These are phyloP conservation scores for Corbicula japonica DNA, from an alignment of 2,888 invertebrate genomes.

Conservation along the genomic window DNA sequence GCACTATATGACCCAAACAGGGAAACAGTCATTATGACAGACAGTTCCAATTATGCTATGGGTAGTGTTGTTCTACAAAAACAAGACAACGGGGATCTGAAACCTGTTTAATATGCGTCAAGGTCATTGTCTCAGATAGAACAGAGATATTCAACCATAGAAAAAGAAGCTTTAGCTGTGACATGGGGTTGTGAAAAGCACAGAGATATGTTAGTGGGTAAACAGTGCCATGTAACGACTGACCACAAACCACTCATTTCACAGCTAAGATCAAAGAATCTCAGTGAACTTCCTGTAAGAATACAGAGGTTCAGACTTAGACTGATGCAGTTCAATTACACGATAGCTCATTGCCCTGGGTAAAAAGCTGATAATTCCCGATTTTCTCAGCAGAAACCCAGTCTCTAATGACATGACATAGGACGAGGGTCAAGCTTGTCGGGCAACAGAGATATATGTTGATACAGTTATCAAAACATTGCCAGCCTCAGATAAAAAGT, in stretches of 20 bases:
- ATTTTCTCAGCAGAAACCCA: slow-evolving; percentile 41
- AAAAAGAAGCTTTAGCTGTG: slow-evolving; percentile 84
- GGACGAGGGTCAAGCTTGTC: no score
- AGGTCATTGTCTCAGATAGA: slow-evolving; percentile 80
- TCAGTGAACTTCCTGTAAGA: slow-evolving; percentile 83
- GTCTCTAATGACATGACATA: background rate
- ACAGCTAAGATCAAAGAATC: slow-evolving; percentile 80
- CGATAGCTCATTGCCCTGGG: slow-evolving; percentile 78
- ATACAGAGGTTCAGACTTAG: no score
- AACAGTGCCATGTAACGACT: slow-evolving; percentile 79
- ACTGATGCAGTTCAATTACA: slow-evolving; percentile 77
- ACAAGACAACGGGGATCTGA: slow-evolving; percentile 52
- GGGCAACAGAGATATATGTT: no score
- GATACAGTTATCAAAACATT: no score
- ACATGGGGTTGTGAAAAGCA: slow-evolving; percentile 78
- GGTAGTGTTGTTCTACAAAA: slow-evolving; percentile 80
- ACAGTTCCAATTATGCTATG: slow-evolving; percentile 82
- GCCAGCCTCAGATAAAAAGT: background rate
- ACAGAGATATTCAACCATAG: slow-evolving; percentile 83
- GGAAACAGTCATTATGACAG: slow-evolving; percentile 72
- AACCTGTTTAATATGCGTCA: slow-evolving; percentile 83
- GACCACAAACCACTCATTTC: slow-evolving; percentile 85
- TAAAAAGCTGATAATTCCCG: slow-evolving; percentile 78
- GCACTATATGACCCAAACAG: slow-evolving; percentile 78
- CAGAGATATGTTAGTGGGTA: slow-evolving; percentile 80